phyloP scores from a whole-genome alignment of 2,888 invertebrate species.

The Penaeus monodon region DNA sequence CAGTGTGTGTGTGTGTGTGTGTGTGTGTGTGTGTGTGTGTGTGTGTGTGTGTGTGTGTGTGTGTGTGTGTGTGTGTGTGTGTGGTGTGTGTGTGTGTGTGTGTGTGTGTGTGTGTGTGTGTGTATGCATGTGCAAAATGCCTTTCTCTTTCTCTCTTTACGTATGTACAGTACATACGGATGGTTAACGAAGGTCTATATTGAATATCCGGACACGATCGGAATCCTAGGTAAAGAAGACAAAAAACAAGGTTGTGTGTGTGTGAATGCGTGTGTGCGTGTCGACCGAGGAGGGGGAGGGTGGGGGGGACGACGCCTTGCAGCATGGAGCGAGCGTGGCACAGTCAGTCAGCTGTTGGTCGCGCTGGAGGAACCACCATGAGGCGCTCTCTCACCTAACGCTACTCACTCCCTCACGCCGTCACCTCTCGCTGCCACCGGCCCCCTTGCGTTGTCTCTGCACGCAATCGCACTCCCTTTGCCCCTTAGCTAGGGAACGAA shows the following conservation, averaged over 20 bases:
- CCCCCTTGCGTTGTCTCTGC: not conserved
- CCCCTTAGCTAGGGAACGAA: no score
- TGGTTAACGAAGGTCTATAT: not conserved
- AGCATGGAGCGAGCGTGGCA: no score
- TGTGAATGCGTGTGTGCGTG: slow-evolving; percentile 12
- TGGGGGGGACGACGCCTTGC: not conserved
- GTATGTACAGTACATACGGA: not conserved
- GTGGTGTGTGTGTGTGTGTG: not conserved
- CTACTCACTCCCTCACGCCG: not conserved
- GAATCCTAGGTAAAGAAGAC: not conserved
- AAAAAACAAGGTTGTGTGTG: not conserved
- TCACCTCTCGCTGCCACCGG: not conserved
- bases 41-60: no score
- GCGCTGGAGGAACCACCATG: slow-evolving; percentile 1
- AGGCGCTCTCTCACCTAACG: slow-evolving; percentile 17
- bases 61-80: no score
- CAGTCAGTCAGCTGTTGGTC: slow-evolving; percentile 37
- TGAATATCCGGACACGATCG: not conserved
- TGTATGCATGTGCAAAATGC: not conserved
- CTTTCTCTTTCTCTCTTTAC: not conserved
- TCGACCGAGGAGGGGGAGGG: not conserved
- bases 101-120: slow-evolving; percentile 13
- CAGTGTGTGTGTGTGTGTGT: no score
- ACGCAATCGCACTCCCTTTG: no score
- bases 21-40: no score